Conservation (phyloP, 2,113 vertebrate species). For the Thinocorus orbignyianus region DNA sequence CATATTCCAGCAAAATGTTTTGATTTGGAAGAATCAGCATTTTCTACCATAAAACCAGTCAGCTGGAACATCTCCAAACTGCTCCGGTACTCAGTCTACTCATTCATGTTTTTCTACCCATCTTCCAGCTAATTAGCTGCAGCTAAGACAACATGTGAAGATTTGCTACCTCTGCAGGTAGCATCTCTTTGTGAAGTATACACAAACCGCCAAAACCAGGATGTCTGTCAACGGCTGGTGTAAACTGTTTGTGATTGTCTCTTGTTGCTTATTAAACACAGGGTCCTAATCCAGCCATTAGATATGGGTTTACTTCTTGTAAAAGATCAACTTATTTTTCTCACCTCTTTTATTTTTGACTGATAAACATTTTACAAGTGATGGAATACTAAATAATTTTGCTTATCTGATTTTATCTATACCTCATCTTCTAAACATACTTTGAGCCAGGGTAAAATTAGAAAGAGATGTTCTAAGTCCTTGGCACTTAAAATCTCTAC, state of each 20-base stretch:
- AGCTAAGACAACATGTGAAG: neutral
- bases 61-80: neutral
- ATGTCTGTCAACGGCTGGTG: neutral
- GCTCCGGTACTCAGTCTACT: neutral
- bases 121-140: constrained; percentile 41
- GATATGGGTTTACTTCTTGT: neutral
- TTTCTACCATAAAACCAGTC: neutral
- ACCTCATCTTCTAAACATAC: constrained; percentile 25
- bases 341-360: constrained; percentile 28
- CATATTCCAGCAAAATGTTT: neutral
- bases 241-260: neutral
- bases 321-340: constrained; percentile 28
- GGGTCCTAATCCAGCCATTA: neutral
- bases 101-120: neutral
- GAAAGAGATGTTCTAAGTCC: constrained; percentile 41
- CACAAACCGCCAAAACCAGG: neutral
- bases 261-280: neutral
- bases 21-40: neutral
- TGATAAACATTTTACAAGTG: constrained; percentile 1
- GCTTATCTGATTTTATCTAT: constrained; percentile 46
- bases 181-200: neutral
- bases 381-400: constrained; percentile 20
- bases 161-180: neutral
- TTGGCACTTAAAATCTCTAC: constrained; percentile 19
- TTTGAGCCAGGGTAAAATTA: constrained; percentile 46